phyloP scores from a whole-genome alignment of 64 coral and sea anemone genomes.

The Orbicella faveolata region DNA sequence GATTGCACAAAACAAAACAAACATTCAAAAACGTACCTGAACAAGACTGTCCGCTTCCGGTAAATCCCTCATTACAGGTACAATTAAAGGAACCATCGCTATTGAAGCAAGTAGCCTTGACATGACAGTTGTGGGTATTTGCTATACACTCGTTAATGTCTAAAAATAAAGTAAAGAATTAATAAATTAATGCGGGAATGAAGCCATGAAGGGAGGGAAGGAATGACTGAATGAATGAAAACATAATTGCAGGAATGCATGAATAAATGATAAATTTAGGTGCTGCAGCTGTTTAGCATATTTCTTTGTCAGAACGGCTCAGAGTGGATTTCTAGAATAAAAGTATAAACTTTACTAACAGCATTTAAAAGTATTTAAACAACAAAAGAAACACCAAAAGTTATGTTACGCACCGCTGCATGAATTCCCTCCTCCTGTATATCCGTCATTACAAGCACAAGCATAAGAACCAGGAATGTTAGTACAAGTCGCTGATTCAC shows the following conservation, averaged over 20 bases:
- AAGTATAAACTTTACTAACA: background rate
- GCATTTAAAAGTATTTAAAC: too few relatives aligned
- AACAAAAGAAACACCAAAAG: too few relatives aligned
- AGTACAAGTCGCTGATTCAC: background rate
- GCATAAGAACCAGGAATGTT: background rate
- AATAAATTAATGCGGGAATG: background rate
- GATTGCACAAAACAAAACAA: background rate
- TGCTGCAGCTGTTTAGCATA: too few relatives aligned
- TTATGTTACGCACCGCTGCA: background rate
- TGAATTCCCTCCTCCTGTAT: background rate
- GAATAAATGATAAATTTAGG: too few relatives aligned
- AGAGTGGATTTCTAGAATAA: too few relatives aligned
- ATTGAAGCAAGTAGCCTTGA: background rate
- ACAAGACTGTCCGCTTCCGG: background rate
- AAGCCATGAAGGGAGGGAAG: too few relatives aligned
- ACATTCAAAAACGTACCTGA: background rate
- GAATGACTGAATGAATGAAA: too few relatives aligned
- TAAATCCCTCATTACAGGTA: background rate
- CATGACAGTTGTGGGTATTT: background rate
- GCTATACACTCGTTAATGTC: background rate
- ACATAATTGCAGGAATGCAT: too few relatives aligned
- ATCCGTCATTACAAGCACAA: slow-evolving; percentile 8
- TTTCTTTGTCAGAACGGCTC: too few relatives aligned
- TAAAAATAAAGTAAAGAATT: background rate
- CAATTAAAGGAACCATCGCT: background rate